Percentiles rank a stretch among this genome's conserved stretches.
These are phyloP conservation scores for Metalampra italica DNA, from an alignment of 2,888 invertebrate species.

Conservation along the genomic window DNA sequence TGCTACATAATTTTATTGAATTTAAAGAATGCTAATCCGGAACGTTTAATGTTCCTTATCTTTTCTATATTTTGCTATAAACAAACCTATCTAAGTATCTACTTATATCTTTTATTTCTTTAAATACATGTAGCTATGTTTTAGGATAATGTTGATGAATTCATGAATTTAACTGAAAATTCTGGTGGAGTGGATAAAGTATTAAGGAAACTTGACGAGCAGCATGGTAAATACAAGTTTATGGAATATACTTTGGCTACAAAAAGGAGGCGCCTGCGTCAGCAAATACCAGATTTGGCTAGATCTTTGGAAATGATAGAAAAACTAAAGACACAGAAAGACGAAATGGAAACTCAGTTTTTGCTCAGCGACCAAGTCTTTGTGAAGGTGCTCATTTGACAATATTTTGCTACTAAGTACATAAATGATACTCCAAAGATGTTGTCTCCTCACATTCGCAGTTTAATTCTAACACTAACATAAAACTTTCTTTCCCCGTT, in stretches of 20 bases:
- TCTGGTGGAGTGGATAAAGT: conserved; percentile 91
- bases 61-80: no score
- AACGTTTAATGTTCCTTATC: no score
- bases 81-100: no score
- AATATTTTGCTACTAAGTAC: background rate
- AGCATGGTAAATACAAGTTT: conserved; percentile 97
- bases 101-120: no score
- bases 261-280: conserved; percentile 90
- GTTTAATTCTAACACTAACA: no score
- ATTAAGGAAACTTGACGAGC: conserved; percentile 91
- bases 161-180: conserved; percentile 91
- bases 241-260: conserved; percentile 96
- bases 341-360: conserved; percentile 92
- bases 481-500: no score
- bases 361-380: conserved; percentile 95
- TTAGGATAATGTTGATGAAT: conserved; percentile 96
- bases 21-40: background rate
- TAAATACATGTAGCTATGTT: no score
- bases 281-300: conserved; percentile 96
- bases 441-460: background rate
- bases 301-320: conserved; percentile 95
- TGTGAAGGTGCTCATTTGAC: conserved; percentile 66
- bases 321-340: conserved; percentile 89
- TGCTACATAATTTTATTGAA: background rate
- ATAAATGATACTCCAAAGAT: background rate